Base-by-base conservation (phyloP, 2,113 vertebrate species). In the Trochalopteron elliotii region DNA sequence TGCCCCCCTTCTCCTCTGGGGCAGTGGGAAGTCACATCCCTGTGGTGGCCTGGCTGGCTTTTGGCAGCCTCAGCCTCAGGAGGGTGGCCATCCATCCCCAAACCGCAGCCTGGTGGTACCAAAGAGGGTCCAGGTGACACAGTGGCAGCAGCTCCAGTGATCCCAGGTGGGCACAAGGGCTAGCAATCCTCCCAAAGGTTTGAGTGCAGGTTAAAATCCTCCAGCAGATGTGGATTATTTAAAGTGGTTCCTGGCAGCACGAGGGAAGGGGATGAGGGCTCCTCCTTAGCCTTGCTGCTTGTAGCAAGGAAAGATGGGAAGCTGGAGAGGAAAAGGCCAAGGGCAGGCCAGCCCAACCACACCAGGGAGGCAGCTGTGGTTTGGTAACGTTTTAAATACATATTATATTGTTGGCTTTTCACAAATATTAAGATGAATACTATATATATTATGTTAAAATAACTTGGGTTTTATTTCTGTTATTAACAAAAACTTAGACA, bases 41-140 rank as follows among this genome's bases (percentile, higher is more conserved):
- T 0, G 1, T 5, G 8, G 15, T 53, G 31, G 16, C 49, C 40
- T 69, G 84, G 15, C 25, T 50, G 33, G 8, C 17, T 18, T 82
- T 81, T 11, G 21, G 22, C n/a, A 50, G 24, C 35, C 16, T 10
- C 67, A 56, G 5, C 8, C 53, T 17, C 0, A 0, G 50, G 22
- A 63, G 8, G 4, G 52, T 49, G 44, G 39, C 37, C 23, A 31
- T 0, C n/a, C 59, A 5, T 12, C 33, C 68, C 67, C 68, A 83
- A 63, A 79, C 17, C 18, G 13, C 15, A 57, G 52, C 37, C 42
- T 63, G 76, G 22, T 27, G 56, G 24, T 16, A 27, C 56, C 3
- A 2, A 30, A 10, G 8, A 11, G 12, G 22, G 8, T 22, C 25
- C 65, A 23, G n/a, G 42, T 63, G 50, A 21, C 17, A 18, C 28